Base-by-base conservation (phyloP, 2,113 vertebrate species). In the Periophthalmodon schlosseri region DNA sequence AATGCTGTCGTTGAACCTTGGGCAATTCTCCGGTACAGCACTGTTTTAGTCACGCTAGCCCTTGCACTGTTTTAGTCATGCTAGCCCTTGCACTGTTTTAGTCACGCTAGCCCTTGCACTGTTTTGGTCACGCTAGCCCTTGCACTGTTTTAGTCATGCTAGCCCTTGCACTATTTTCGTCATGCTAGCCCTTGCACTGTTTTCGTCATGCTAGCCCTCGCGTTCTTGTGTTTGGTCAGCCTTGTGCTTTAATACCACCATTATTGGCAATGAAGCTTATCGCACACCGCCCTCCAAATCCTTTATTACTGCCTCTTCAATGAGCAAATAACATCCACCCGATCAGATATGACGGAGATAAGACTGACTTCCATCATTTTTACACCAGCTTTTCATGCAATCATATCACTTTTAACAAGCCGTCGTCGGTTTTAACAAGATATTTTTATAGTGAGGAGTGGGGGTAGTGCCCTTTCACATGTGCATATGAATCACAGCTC, bases 181-280 rank as follows among this genome's bases (percentile, higher is more conserved):
- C 28, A 1, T 28, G 28, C 28, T 28, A 28, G 28, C 28, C 28
- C 3, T 28, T 28, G 28, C 28, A 28, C 28, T 2, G 63, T 3
- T 44, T 39, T 36, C n/a, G 63, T 65, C 63, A 65, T 54, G 34
- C 61, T 74, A 14, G 60, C 16, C 15, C 15, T 18, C 0, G 24
- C 33, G 24, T 34, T 28, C 28, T 14, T n/a, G 50, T 50, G 46
- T 72, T 68, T 74, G 70, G 69, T 76, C 74, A 76, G 61, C 68
- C 58, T 11, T 44, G n/a, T 39, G 20, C 46, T 65, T 76, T 50
- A 33, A 74, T 71, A 73, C 77, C 52, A 63, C 68, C 44, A 74
- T 69, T 39, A 58, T 72, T 54, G 52, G 72, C 79, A 70, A 57
- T 61, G 80, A 79, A 74, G 70, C 66, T 73, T 49, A 69, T 83